Conservation (phyloP, 2,888 invertebrate genomes). For the Megastigmus dorsalis region DNA sequence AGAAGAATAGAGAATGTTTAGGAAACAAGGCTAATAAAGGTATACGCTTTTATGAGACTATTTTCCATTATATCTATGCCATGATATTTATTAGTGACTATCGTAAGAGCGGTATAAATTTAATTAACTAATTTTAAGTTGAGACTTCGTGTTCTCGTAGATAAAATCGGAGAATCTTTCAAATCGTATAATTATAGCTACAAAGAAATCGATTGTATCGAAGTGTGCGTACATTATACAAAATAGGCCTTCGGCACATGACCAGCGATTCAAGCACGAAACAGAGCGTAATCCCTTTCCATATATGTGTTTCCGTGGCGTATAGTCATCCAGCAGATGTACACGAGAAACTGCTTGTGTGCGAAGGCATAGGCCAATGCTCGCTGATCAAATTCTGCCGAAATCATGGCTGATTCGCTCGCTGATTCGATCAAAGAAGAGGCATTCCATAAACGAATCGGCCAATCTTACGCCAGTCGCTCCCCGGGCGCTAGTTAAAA, state of each 20-base stretch:
- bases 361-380: too few relatives aligned
- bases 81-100: too few relatives aligned
- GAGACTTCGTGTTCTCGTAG: too few relatives aligned
- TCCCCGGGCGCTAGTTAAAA: background rate
- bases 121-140: too few relatives aligned
- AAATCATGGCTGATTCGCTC: constrained; percentile 63
- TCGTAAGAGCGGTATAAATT: too few relatives aligned
- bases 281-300: background rate
- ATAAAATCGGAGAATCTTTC: background rate
- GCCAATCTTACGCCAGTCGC: background rate
- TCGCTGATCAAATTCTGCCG: constrained; percentile 68
- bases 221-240: background rate
- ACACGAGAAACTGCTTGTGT: too few relatives aligned
- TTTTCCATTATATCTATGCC: too few relatives aligned
- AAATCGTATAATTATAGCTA: background rate
- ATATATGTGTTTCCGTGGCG: background rate
- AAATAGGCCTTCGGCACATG: background rate
- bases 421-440: constrained; percentile 66
- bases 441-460: constrained; percentile 67
- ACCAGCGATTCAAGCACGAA: background rate
- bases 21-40: too few relatives aligned
- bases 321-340: too few relatives aligned
- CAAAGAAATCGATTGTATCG: too few relatives aligned
- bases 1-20: background rate
- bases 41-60: too few relatives aligned